Percentiles rank a stretch among this genome's conserved stretches.
Conservation (phyloP, 2,113 vertebrate genomes). For the Phainopepla nitens region DNA sequence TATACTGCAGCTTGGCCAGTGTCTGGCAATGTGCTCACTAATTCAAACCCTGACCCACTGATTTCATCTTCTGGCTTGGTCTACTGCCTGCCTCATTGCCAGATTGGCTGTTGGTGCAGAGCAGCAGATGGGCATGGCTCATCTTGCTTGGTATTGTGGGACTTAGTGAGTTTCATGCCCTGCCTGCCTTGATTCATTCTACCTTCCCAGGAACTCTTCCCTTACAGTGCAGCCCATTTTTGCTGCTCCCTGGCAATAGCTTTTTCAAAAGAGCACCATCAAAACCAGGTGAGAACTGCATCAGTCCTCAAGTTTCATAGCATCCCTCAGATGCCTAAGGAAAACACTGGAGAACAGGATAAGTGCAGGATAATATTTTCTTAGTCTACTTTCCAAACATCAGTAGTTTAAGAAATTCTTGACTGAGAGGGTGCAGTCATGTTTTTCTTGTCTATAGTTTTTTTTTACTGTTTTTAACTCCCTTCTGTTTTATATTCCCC, state of each 20-base stretch:
- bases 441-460: background rate
- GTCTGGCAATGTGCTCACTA: background rate
- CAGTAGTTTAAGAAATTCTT: background rate
- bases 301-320: background rate
- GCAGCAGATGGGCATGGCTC: background rate
- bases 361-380: background rate
- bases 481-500: background rate
- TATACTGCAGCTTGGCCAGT: background rate
- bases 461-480: background rate
- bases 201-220: background rate
- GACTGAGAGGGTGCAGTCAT: rapidly evolving
- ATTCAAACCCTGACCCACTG: background rate
- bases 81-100: background rate
- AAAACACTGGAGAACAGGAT: rapidly evolving
- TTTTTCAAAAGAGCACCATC: background rate
- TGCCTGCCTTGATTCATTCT: background rate
- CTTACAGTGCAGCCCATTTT: background rate
- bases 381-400: background rate
- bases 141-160: background rate
- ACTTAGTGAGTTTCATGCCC: background rate
- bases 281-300: background rate
- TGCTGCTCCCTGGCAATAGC: background rate
- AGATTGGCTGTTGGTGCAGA: background rate
- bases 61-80: background rate
- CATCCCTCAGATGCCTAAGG: background rate